Base-by-base conservation (phyloP, 1,140 invertebrate species). In the Antheraea mylitta region DNA sequence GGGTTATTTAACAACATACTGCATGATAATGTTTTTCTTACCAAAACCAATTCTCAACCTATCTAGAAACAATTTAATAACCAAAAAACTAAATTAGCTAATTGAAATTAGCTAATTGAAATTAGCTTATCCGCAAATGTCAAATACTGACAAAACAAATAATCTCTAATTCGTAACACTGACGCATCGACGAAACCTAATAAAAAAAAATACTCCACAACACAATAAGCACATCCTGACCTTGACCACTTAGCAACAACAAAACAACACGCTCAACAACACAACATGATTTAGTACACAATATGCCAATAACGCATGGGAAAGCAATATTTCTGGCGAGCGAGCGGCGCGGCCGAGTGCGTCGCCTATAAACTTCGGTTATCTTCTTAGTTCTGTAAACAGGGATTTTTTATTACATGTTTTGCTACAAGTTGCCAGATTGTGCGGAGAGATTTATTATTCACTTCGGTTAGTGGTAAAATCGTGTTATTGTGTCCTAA, bases 371-470 rank as follows among this genome's bases (percentile, higher is more conserved):
- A 61, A 36, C 10, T 36, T 36, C 22, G 60, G 60, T 61, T 61
- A 61, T 61, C 60, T 61, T 7, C 30, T 61, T 61, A 61, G 19
- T 61, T 61, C 11, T 61, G 30, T 61, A 61, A 22, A 61, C 45
- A 53, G 45, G 45, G 30, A 61, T 19, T 10, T 61, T 61, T 61
- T 61, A 61, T 61, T 61, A 61, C 60, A 61, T 61, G 60, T 61
- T 22, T 22, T 61, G 18, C 30, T 61, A 61, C 60, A 61, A 61
- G 60, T 61, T 61, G 45, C 45, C 45, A 53, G 45, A 53, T 53
- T 53, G 45, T 53, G 45, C 16, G 45, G 45, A 53, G 10, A 53
- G 45, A 53, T 53, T 53, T 53, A 53, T 53, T 53, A 16, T 53
- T 53, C 45, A 53, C 45, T 53, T 53, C 19, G 30, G 18, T 61